A percentile compares a stretch with the other conserved stretches of the same genome.
Evolutionary conservation across 1,140 invertebrate genomes (phyloP).

Genomic region (Aphelenchoides fujianensis): DNA sequence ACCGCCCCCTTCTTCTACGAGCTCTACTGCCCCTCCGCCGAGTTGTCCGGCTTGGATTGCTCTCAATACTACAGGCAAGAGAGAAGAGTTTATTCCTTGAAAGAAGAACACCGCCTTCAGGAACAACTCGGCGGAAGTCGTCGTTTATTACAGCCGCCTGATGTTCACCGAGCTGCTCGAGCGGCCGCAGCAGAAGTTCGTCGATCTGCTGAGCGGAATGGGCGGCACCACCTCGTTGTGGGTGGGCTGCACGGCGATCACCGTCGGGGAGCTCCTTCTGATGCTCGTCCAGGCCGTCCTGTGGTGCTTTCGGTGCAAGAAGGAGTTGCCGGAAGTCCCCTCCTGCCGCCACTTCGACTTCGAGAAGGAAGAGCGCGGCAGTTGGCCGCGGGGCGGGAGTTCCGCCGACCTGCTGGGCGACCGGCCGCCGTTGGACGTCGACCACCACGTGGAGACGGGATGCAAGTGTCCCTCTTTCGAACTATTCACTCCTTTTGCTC

Average conservation of each 20-base stretch:
- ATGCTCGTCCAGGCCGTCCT: constrained; percentile 3
- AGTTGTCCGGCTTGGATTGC: background rate
- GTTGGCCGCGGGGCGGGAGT: background rate
- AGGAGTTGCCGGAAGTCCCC: constrained; percentile 19
- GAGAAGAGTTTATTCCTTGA: constrained; percentile 5
- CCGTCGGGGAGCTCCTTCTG: constrained; percentile 13
- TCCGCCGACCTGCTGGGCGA: background rate
- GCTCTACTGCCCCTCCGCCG: constrained; percentile 18
- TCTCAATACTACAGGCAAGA: constrained; percentile 20
- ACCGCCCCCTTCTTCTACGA: constrained; percentile 9
- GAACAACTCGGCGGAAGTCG: constrained; percentile 16
- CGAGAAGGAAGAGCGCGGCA: background rate
- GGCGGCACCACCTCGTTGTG: constrained; percentile 17
- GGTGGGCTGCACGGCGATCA: constrained; percentile 21
- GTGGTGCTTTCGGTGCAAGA: background rate
- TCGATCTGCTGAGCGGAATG: constrained; percentile 15
- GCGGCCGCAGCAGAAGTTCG: background rate
- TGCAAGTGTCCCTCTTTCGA: background rate
- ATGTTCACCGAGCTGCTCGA: background rate
- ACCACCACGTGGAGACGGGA: background rate
- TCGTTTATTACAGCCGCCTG: constrained; percentile 24
- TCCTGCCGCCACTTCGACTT: background rate
- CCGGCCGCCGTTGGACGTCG: background rate
- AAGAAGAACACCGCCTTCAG: constrained; percentile 10
- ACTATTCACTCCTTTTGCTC: background rate